These are phyloP conservation scores for Chiridota heheva DNA, from an alignment of 35 echinoderm and acorn worm species.

Conservation along the genomic window DNA sequence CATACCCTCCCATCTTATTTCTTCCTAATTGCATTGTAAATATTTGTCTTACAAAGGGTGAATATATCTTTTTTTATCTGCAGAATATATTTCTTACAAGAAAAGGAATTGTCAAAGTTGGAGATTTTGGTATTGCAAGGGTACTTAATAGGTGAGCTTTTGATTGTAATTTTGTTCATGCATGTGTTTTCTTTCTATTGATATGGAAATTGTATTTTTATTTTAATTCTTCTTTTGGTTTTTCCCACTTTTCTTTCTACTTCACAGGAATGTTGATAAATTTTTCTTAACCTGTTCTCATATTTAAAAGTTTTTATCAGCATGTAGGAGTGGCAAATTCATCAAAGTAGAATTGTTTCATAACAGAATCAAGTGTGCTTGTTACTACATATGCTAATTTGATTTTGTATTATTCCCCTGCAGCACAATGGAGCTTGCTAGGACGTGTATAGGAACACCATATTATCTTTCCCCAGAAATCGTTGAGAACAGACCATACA, in stretches of 20 bases:
- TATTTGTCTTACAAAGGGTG: too few relatives aligned
- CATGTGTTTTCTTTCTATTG: too few relatives aligned
- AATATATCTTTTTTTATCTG: constrained; percentile 40
- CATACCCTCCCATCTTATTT: too few relatives aligned
- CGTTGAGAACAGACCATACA: constrained; percentile 93
- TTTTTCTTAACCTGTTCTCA: background rate
- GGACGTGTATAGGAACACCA: constrained; percentile 96
- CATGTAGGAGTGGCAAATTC: too few relatives aligned
- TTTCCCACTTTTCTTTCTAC: too few relatives aligned
- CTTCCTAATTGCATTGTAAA: too few relatives aligned
- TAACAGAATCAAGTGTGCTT: too few relatives aligned
- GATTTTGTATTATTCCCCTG: background rate
- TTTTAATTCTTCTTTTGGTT: too few relatives aligned
- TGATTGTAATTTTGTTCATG: background rate
- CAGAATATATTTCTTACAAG: constrained; percentile 98
- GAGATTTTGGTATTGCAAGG: constrained; percentile 97
- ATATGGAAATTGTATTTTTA: too few relatives aligned
- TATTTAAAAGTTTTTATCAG: background rate
- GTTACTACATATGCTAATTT: background rate
- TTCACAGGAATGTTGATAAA: background rate
- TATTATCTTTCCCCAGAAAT: constrained; percentile 96
- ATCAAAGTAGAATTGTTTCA: background rate
- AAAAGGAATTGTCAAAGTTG: constrained; percentile 89
- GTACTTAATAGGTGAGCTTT: constrained; percentile 87
- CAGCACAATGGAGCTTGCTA: constrained; percentile 87